Evolutionary conservation across 2,797 vertebrate genomes (phyloP).

Genomic region (Hozukius guyotensis): DNA sequence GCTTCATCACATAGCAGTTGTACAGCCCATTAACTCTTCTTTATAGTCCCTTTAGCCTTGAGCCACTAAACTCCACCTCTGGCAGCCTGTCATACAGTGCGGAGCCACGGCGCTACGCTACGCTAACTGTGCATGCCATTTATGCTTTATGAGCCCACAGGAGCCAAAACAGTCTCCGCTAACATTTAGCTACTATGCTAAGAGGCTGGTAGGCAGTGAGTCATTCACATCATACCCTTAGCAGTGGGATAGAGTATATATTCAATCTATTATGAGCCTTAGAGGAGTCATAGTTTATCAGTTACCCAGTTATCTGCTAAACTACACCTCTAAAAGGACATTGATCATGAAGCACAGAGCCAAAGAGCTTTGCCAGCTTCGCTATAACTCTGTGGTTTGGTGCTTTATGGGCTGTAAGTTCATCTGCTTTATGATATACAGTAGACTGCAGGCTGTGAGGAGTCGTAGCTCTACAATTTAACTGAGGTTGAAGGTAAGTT

Average conservation of each 20-base stretch:
- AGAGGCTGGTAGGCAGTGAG: constrained; percentile 37
- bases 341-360: constrained; percentile 55
- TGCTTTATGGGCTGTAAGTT: constrained; percentile 60
- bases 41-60: constrained; percentile 81
- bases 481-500: background rate
- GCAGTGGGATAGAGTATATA: constrained; percentile 10
- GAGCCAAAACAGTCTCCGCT: constrained; percentile 64
- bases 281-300: constrained; percentile 60
- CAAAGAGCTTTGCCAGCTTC: constrained; percentile 6
- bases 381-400: constrained; percentile 52
- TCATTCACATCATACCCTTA: constrained; percentile 33
- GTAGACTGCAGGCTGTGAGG: constrained; percentile 17
- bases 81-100: constrained; percentile 62
- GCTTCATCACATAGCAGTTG: constrained; percentile 75
- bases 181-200: constrained; percentile 63
- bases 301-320: constrained; percentile 68
- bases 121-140: constrained; percentile 67
- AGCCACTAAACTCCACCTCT: constrained; percentile 71
- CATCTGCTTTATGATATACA: constrained; percentile 48
- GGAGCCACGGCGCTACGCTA: constrained; percentile 47
- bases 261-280: constrained; percentile 34
- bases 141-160: constrained; percentile 68
- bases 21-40: constrained; percentile 80
- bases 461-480: constrained; percentile 21
- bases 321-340: constrained; percentile 54